Evolutionary conservation across 2,888 invertebrate species (phyloP), one percentile per base, ranked within the genome.

Genomic region (Sarcophaga caerulescens): DNA sequence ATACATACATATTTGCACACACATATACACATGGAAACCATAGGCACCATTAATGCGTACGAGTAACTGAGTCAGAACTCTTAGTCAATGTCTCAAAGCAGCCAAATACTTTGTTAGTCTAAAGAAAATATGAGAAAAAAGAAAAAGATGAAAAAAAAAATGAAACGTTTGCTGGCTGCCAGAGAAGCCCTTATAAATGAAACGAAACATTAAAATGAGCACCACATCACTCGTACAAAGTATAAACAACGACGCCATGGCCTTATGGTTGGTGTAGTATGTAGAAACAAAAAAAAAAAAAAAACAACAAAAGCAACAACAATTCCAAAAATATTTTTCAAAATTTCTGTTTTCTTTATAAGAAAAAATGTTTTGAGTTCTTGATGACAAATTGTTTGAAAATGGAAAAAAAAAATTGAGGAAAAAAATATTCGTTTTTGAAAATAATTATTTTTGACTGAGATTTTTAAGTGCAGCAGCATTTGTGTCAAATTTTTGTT

Each of bases 171-270:
- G 47, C 70, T 84, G 75, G 79, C 84, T 84, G 84, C 79, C 74
- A 84, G 79, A 80, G 84, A 80, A 84, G 79, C 79, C 69, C 65
- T 84, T 84, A 75, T 47, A 84, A 84, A 70, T 80, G 59, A 80
- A 52, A 76, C 21, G 79, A 80, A 80, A 80, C 47, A 75, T 75
- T 70, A 70, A 84, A 70, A 75, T 70, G 65, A 70, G 73, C 74
- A 69, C 21, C 68, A 79, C 76, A 82, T 76, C 52, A 14, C 52
- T 14, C 17, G 17, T 84, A 79, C 75, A 75, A 79, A 84, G 70
- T 84, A 52, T 52, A 79, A 84, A 84, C 74, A 84, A 75, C 44
- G 10, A 52, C 6, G 35, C 21, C 21, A 45, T 21, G 47, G 14
- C 19, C 52, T 52, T 19, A 60, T 21, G n/a, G 60, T 21, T 17